phyloP scores from a whole-genome alignment of 2,113 vertebrate species.

The Colius striatus region DNA sequence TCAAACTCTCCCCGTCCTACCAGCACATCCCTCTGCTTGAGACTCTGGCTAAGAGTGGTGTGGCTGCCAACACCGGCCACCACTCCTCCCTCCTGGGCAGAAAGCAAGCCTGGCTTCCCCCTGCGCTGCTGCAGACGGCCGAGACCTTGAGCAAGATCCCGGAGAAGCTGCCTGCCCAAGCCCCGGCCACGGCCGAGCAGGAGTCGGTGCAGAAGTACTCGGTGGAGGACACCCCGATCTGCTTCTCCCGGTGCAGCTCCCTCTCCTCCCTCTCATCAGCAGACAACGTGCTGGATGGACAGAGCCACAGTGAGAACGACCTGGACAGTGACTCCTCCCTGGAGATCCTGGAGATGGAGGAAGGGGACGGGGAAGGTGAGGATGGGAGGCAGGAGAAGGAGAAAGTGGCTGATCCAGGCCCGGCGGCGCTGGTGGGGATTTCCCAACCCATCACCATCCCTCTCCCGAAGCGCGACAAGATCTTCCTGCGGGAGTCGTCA shows the following conservation, averaged over 20 bases:
- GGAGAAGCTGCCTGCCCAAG: slow-evolving; percentile 76
- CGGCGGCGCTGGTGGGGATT: not conserved
- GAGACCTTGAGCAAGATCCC: slow-evolving; percentile 81
- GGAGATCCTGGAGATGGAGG: slow-evolving; percentile 92
- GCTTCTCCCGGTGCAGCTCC: slow-evolving; percentile 94
- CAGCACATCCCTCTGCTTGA: slow-evolving; percentile 88
- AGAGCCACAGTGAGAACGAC: slow-evolving; percentile 85
- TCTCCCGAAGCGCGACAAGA: slow-evolving; percentile 75
- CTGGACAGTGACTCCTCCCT: slow-evolving; percentile 86
- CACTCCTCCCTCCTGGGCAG: slow-evolving; percentile 45
- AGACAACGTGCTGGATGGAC: slow-evolving; percentile 84
- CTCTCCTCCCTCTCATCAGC: slow-evolving; percentile 94
- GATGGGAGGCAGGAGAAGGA: slow-evolving; percentile 70
- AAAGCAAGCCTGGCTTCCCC: slow-evolving; percentile 86
- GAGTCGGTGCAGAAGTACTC: slow-evolving; percentile 90
- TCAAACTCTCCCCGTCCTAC: slow-evolving; percentile 93
- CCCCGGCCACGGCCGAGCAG: slow-evolving; percentile 70
- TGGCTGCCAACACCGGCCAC: rapidly evolving
- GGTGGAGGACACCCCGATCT: slow-evolving; percentile 89
- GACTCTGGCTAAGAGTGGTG: slow-evolving; percentile 70
- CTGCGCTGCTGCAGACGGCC: slow-evolving; percentile 58
- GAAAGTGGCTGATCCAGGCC: not conserved
- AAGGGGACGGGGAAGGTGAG: slow-evolving; percentile 68
- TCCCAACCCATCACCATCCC: slow-evolving; percentile 83
- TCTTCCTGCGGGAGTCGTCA: slow-evolving; percentile 76